Base-by-base conservation (phyloP, 2,113 vertebrate species). In the Tragulus kanchil region DNA sequence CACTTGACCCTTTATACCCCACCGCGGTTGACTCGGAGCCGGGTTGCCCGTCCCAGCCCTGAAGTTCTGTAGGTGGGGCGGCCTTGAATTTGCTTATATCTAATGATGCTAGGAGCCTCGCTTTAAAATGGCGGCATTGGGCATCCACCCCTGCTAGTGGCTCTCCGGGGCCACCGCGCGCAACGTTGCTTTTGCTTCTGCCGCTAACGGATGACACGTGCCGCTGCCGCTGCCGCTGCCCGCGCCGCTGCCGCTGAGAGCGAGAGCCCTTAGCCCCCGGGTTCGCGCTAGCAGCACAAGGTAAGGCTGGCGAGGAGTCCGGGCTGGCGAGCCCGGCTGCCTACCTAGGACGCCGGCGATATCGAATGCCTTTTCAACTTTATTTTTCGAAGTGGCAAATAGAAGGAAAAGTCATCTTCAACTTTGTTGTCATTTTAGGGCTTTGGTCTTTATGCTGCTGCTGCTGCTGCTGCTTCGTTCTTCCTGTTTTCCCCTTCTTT, bases 91-190 rank as follows among this genome's bases (percentile, higher is more conserved):
- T 97, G 97, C 97, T 97, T 97, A 94, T 97, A 97, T 97, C 97
- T 98, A 97, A 97, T 94, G 98, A 96, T 98, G 97, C 97, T 96
- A 50, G 95, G 91, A 97, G 95, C 86, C 97, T 94, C 94, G 90
- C 96, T 98, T 98, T 98, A 98, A 98, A 98, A 98, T 98, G 98
- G 98, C 98, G 98, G 97, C 98, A 97, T 97, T 97, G 94, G 79
- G 81, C 93, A 87, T 62, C 83, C 97, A 98, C 97, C 98, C 98
- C 96, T 95, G 97, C 98, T 98, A 97, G 95, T 97, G 91, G 97
- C 97, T 96, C 97, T 92, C 95, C 88, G 52, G 89, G 97, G 96
- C 95, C 90, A 95, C 96, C 90, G 85, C 79, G 96, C 94, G 93
- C 97, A 92, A 97, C 87, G 95, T 95, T 93, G 95, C 97, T 92